Evolutionary conservation across 2,888 invertebrate genomes (phyloP).

Genomic region (Ormyrus pomaceus): DNA sequence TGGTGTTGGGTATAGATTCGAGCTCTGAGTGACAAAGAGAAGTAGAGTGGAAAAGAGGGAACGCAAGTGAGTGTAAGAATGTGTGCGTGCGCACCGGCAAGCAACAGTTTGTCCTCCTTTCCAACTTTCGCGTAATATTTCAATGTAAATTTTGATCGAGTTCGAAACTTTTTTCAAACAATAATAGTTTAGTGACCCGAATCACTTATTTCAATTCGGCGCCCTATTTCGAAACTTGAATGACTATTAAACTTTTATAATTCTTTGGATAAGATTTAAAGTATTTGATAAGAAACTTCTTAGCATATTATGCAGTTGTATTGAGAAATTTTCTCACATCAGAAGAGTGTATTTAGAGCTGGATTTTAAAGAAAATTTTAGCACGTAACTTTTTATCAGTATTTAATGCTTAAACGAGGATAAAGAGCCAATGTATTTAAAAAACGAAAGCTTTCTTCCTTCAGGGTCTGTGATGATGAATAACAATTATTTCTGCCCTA

Average conservation of each 20-base stretch:
- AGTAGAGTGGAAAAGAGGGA: constrained; percentile 23
- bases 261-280: too few species aligned
- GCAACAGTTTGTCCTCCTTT: constrained; percentile 57
- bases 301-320: too few species aligned
- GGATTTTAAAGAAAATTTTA: too few species aligned
- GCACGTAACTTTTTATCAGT: too few species aligned
- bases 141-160: constrained; percentile 19
- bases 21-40: constrained; percentile 34
- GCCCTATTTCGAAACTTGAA: not conserved
- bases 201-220: not conserved
- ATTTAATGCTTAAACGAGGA: too few species aligned
- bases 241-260: not conserved
- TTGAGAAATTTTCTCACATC: too few species aligned
- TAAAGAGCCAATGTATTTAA: too few species aligned
- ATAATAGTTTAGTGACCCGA: not conserved
- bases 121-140: constrained; percentile 18
- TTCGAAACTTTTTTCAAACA: not conserved
- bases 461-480: too few species aligned
- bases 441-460: too few species aligned
- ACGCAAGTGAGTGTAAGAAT: constrained; percentile 10
- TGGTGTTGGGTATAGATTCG: constrained; percentile 37
- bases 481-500: too few species aligned
- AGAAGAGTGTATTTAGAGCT: too few species aligned
- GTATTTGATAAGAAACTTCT: too few species aligned
- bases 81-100: constrained; percentile 25